phyloP scores from a whole-genome alignment of 2,888 invertebrate species.

The Polydrusus cervinus region DNA sequence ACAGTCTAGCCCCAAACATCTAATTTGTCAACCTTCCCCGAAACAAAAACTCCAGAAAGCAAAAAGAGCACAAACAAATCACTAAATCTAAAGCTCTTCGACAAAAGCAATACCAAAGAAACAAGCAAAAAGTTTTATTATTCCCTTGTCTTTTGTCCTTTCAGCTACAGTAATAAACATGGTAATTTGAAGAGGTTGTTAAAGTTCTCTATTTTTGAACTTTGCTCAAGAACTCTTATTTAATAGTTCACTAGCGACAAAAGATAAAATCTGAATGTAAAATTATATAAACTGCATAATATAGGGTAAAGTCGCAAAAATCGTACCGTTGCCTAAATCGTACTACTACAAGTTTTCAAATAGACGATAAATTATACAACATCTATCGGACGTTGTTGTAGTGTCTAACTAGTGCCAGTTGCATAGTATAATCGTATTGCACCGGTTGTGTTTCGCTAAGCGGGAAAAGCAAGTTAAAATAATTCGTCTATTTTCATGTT shows the following conservation, averaged over 20 bases:
- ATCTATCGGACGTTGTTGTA: no score
- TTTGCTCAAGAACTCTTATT: slow-evolving; percentile 23
- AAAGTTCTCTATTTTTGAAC: slow-evolving; percentile 32
- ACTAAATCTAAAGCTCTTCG: slow-evolving; percentile 34
- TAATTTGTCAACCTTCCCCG: slow-evolving; percentile 29
- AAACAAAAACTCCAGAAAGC: slow-evolving; percentile 23
- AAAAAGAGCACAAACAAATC: slow-evolving; percentile 33
- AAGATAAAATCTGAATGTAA: slow-evolving; percentile 20
- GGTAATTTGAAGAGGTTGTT: slow-evolving; percentile 32
- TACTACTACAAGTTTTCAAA: no score
- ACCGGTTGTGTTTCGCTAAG: no score
- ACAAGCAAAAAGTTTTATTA: slow-evolving; percentile 37
- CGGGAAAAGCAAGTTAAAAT: no score
- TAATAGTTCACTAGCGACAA: slow-evolving; percentile 17
- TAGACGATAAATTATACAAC: no score
- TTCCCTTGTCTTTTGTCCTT: slow-evolving; percentile 38
- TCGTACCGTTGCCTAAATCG: no score
- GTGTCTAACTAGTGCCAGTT: no score
- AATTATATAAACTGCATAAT: not conserved
- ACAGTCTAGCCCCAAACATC: slow-evolving; percentile 23
- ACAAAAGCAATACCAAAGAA: slow-evolving; percentile 34
- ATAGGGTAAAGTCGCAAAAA: no score
- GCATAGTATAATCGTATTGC: no score
- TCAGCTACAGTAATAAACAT: slow-evolving; percentile 34
- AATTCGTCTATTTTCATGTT: no score